Evolutionary conservation across 2,888 invertebrate genomes (phyloP).

Genomic region (Sisyra terminalis): DNA sequence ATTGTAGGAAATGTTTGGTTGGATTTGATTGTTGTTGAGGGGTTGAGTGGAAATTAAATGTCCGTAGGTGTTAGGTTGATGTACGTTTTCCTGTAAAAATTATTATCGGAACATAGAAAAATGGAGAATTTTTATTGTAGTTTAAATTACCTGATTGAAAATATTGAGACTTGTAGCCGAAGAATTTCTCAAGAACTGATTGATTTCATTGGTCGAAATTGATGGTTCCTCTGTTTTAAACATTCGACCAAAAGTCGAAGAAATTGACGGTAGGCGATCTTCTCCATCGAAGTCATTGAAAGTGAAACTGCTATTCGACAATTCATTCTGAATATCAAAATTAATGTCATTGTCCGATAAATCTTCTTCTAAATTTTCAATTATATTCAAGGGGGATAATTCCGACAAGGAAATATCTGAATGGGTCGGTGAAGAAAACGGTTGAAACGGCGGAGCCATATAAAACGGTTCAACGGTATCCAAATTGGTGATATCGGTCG

Average conservation of each 20-base stretch:
- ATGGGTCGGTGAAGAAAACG: slow-evolving; percentile 5
- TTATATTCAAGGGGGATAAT: slow-evolving; percentile 6
- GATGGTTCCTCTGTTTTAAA: slow-evolving; percentile 4
- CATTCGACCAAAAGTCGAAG: slow-evolving; percentile 8
- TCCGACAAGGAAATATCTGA: slow-evolving; percentile 5
- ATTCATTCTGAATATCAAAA: slow-evolving; percentile 5
- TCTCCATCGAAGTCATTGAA: slow-evolving; percentile 15
- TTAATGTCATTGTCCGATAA: slow-evolving; percentile 4
- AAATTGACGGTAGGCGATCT: slow-evolving; percentile 8
- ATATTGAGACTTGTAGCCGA: slow-evolving; percentile 14
- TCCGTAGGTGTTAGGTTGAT: slow-evolving; percentile 15
- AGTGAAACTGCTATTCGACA: slow-evolving; percentile 19
- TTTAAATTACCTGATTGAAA: not conserved
- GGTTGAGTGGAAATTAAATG: slow-evolving; percentile 20
- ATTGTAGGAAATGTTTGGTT: not conserved
- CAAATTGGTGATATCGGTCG: not conserved
- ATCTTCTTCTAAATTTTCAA: slow-evolving; percentile 4
- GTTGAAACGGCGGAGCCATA: slow-evolving; percentile 15
- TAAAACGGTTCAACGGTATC: slow-evolving; percentile 14
- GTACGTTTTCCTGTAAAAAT: slow-evolving; percentile 7
- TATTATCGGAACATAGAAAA: slow-evolving; percentile 10
- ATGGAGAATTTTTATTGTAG: no score
- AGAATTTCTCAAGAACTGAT: slow-evolving; percentile 12
- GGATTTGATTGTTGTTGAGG: slow-evolving; percentile 17
- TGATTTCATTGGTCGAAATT: slow-evolving; percentile 2